phyloP scores from a whole-genome alignment of 2,888 invertebrate genomes.

The Melinaea marsaeus region DNA sequence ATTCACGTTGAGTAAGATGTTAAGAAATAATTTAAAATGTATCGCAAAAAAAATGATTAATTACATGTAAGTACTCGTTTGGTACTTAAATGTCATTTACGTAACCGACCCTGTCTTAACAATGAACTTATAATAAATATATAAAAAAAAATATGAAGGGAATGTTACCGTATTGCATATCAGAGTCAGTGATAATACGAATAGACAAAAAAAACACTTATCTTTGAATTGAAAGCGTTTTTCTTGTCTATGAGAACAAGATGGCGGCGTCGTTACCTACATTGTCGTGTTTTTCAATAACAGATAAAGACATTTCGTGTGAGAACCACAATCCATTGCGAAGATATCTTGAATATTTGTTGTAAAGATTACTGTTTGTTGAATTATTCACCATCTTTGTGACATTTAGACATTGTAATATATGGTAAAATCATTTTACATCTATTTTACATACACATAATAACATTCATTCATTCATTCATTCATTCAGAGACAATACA shows the following conservation, averaged over 20 bases:
- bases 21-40: conserved; percentile 3
- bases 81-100: not conserved
- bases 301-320: conserved; percentile 1
- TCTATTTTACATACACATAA: too few relatives aligned
- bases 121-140: not conserved
- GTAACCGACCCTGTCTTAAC: not conserved
- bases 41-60: not conserved
- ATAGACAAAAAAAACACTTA: not conserved
- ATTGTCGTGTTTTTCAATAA: not conserved
- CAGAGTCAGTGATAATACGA: not conserved
- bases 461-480: too few relatives aligned
- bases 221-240: not conserved
- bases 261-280: not conserved
- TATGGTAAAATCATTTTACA: too few relatives aligned
- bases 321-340: not conserved
- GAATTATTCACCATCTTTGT: too few relatives aligned
- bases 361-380: not conserved
- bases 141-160: not conserved
- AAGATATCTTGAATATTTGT: not conserved
- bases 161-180: not conserved
- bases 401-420: too few relatives aligned
- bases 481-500: too few relatives aligned
- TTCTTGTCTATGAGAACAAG: not conserved
- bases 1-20: not conserved
- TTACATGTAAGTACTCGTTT: not conserved